Percentiles rank a stretch among this genome's conserved stretches.
Conservation (phyloP, 2,113 vertebrate genomes). For the Poeciliopsis prolifica region DNA sequence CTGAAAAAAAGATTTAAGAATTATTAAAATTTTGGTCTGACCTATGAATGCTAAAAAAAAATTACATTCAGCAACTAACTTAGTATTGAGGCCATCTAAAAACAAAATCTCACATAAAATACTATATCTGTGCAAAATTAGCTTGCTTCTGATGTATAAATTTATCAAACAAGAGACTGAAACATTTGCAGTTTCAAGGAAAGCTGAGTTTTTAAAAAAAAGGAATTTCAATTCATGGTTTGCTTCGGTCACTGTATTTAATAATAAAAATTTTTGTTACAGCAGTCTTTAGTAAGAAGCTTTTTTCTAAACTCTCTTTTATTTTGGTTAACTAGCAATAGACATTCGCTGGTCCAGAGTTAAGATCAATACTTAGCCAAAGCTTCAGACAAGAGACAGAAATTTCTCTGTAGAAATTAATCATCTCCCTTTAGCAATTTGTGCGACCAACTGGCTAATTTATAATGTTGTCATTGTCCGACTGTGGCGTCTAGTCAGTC, state of each 20-base stretch:
- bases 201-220: no score
- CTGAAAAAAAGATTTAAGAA: not conserved
- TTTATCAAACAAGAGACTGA: no score
- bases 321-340: slow-evolving; percentile 1
- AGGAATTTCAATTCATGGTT: not conserved
- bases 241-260: not conserved
- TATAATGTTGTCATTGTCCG: not conserved
- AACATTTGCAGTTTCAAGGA: not conserved
- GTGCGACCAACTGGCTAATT: slow-evolving; percentile 1
- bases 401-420: not conserved
- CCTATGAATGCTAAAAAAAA: not conserved
- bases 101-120: not conserved
- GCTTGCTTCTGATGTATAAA: no score
- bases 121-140: not conserved
- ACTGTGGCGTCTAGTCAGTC: not conserved
- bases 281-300: not conserved
- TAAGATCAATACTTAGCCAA: slow-evolving; percentile 23
- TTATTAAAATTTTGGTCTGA: not conserved
- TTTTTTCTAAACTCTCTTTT: not conserved
- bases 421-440: slow-evolving; percentile 9
- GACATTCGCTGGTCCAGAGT: slow-evolving; percentile 15
- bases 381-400: not conserved
- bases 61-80: not conserved
- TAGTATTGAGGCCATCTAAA: not conserved
- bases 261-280: slow-evolving; percentile 10